Evolutionary conservation across 1,140 invertebrate species (phyloP).

Genomic region (Holotrichia oblita): DNA sequence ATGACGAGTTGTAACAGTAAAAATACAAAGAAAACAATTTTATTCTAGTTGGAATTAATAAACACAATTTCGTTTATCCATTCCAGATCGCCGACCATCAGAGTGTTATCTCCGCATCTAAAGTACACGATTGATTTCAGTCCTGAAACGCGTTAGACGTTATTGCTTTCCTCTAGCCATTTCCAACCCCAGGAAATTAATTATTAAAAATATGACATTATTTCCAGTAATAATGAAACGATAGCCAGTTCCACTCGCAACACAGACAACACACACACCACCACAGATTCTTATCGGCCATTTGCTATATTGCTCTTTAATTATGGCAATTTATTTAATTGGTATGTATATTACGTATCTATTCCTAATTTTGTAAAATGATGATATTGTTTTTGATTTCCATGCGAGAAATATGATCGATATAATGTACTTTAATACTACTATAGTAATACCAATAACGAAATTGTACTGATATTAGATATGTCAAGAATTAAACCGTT

Average conservation of each 20-base stretch:
- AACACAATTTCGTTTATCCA: conserved; percentile 3
- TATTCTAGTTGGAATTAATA: background rate
- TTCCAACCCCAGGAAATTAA: conserved; percentile 3
- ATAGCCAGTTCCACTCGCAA: background rate
- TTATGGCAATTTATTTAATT: conserved; percentile 31
- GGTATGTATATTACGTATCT: conserved; percentile 18
- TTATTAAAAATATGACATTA: conserved; percentile 35
- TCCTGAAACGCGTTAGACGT: background rate
- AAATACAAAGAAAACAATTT: background rate
- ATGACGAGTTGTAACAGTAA: too few relatives aligned
- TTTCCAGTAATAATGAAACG: conserved; percentile 28
- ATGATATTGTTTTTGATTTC: conserved; percentile 30
- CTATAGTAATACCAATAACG: too few relatives aligned
- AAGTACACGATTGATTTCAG: background rate
- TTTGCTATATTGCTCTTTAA: conserved; percentile 35
- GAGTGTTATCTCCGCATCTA: background rate
- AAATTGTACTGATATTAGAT: too few relatives aligned
- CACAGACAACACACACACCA: background rate
- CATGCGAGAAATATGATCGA: conserved; percentile 14
- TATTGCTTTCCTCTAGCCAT: background rate
- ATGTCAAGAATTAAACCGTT: too few relatives aligned
- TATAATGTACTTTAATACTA: background rate
- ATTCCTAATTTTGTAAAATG: conserved; percentile 19
- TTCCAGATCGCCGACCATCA: background rate
- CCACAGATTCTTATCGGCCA: conserved; percentile 15